Percentiles rank a stretch among this genome's conserved stretches.
These are phyloP conservation scores for Myiopsitta monachus DNA, from an alignment of 2,113 vertebrate genomes.

Conservation along the genomic window DNA sequence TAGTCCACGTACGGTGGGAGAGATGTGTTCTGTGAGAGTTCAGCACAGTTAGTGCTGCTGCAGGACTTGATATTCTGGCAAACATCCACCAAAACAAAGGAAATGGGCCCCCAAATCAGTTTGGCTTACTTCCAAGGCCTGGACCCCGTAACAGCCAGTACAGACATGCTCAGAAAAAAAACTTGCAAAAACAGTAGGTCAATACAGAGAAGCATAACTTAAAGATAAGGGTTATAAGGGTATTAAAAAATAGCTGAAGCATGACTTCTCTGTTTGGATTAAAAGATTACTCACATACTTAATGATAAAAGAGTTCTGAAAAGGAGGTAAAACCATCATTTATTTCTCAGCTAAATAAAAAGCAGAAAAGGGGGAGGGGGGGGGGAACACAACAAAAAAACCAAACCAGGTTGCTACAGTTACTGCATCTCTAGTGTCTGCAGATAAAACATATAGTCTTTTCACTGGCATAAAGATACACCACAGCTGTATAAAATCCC, in stretches of 20 bases:
- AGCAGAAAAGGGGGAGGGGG: not conserved
- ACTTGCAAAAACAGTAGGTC: not conserved
- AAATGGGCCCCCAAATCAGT: not conserved
- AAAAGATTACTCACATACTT: not conserved
- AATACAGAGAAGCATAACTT: slow-evolving; percentile 11
- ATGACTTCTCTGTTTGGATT: not conserved
- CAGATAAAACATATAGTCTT: not conserved
- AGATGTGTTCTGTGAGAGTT: not conserved
- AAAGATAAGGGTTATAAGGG: not conserved
- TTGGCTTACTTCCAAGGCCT: slow-evolving; percentile 30
- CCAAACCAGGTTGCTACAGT: not conserved
- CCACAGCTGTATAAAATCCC: not conserved
- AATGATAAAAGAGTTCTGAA: not conserved
- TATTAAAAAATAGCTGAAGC: not conserved
- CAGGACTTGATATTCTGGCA: not conserved
- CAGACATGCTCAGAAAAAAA: slow-evolving; percentile 41
- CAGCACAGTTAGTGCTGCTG: not conserved
- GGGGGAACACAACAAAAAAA: not conserved
- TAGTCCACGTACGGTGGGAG: not conserved
- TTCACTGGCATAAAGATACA: not conserved
- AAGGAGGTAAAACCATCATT: not conserved
- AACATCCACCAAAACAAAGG: slow-evolving; percentile 30
- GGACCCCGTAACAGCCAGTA: slow-evolving; percentile 12
- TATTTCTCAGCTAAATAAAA: not conserved
- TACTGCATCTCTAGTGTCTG: not conserved